Evolutionary conservation across 2,888 invertebrate genomes (phyloP).

Genomic region (Aphodius granarius): DNA sequence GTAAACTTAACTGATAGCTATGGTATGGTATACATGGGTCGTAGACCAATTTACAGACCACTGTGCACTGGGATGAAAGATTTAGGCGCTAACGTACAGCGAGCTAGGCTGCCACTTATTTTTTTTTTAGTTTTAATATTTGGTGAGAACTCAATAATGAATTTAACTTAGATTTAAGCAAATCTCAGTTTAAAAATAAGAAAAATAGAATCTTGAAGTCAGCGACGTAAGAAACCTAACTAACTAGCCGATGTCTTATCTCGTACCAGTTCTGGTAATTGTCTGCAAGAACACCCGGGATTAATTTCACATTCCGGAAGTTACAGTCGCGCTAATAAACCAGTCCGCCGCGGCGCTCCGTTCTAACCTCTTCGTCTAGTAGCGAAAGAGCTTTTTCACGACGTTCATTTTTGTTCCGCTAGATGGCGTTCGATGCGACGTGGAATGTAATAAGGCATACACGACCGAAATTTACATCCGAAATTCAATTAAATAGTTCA

Average conservation of each 20-base stretch:
- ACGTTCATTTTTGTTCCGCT: neutral
- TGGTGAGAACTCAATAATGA: no score
- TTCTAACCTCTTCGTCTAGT: neutral
- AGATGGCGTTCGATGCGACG: neutral
- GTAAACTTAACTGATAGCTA: no score
- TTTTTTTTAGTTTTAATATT: no score
- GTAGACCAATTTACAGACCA: no score
- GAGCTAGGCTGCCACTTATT: no score
- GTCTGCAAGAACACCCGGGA: neutral
- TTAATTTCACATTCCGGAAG: neutral
- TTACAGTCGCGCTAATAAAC: neutral
- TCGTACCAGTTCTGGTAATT: neutral
- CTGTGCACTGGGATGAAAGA: no score
- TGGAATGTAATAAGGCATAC: conserved; percentile 10
- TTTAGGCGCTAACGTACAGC: no score
- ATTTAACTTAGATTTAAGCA: neutral
- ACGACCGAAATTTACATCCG: conserved; percentile 1
- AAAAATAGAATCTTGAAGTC: neutral
- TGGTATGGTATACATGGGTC: no score
- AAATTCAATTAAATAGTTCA: conserved; percentile 13
- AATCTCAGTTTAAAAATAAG: neutral
- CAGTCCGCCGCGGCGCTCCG: neutral
- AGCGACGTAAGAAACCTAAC: neutral
- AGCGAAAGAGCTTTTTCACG: neutral
- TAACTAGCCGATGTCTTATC: neutral